Evolutionary conservation across 2,888 invertebrate species (phyloP).

Genomic region (Digitonthophagus gazella): DNA sequence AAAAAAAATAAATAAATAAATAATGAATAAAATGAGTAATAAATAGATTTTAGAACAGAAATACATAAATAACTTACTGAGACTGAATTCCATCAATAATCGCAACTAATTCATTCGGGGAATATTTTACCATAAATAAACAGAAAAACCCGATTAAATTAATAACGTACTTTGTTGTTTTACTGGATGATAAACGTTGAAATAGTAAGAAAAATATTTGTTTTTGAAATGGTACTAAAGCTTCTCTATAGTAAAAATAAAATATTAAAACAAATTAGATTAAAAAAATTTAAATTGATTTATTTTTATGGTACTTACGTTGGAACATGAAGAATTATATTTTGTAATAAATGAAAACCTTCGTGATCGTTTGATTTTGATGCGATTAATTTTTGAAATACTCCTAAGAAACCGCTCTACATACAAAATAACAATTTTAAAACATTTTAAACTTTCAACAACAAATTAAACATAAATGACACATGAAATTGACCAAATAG

Average conservation of each 20-base stretch:
- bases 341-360: conserved; percentile 88
- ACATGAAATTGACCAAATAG: neutral
- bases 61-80: conserved; percentile 59
- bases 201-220: conserved; percentile 91
- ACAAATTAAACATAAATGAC: neutral
- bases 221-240: conserved; percentile 74
- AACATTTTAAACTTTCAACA: conserved; percentile 23
- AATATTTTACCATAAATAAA: conserved; percentile 79
- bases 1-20: conserved; percentile 30
- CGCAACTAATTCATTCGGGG: conserved; percentile 70
- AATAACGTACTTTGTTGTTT: conserved; percentile 93
- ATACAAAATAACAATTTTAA: conserved; percentile 1
- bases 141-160: conserved; percentile 89
- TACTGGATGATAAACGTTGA: conserved; percentile 86
- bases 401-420: conserved; percentile 80
- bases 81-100: conserved; percentile 83
- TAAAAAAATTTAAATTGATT: conserved; percentile 12
- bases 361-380: conserved; percentile 95
- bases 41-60: conserved; percentile 20
- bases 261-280: conserved; percentile 20
- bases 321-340: conserved; percentile 80
- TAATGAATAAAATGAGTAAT: conserved; percentile 14
- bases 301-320: conserved; percentile 61
- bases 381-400: conserved; percentile 94
- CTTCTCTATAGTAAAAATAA: conserved; percentile 57